Percentiles rank a stretch among this genome's conserved stretches.
These are phyloP conservation scores for Glareola pratincola DNA, from an alignment of 2,113 vertebrate species.

Conservation along the genomic window DNA sequence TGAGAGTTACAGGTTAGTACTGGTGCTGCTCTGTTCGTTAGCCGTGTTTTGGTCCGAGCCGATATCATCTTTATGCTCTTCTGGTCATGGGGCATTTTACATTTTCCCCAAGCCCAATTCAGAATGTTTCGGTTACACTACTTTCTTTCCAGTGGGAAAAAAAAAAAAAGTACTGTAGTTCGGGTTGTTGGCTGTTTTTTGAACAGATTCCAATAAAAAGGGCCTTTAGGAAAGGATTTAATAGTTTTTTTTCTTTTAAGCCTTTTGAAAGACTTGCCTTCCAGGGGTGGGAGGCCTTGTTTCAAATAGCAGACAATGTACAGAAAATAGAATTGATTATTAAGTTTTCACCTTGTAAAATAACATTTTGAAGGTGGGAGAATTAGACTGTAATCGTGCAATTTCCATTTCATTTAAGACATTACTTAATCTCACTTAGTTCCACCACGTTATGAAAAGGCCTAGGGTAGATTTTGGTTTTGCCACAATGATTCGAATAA, in stretches of 20 bases:
- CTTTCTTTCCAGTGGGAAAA: not conserved
- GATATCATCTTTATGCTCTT: slow-evolving; percentile 32
- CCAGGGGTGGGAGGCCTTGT: slow-evolving; percentile 7
- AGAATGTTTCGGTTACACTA: not conserved
- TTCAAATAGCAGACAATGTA: slow-evolving; percentile 8
- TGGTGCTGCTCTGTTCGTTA: slow-evolving; percentile 31
- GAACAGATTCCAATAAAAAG: slow-evolving; percentile 9
- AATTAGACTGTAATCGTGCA: slow-evolving; percentile 25
- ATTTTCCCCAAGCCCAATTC: slow-evolving; percentile 19
- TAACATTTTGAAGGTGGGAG: slow-evolving; percentile 22
- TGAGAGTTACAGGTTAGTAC: slow-evolving; percentile 57
- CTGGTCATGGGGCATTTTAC: slow-evolving; percentile 13
- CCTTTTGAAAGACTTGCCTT: slow-evolving; percentile 33
- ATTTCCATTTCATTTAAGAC: slow-evolving; percentile 5
- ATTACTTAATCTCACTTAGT: not conserved
- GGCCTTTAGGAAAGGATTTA: not conserved
- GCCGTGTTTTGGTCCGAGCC: slow-evolving; percentile 30
- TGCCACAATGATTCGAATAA: slow-evolving; percentile 69
- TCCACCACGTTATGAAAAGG: not conserved
- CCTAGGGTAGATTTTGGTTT: slow-evolving; percentile 64
- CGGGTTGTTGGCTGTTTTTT: not conserved
- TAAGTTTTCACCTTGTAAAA: slow-evolving; percentile 30
- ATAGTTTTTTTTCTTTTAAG: not conserved
- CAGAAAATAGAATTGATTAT: not conserved
- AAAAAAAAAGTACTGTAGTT: not conserved